Base-by-base conservation (phyloP, 2,888 invertebrate species). In the Synergus umbraculus region DNA sequence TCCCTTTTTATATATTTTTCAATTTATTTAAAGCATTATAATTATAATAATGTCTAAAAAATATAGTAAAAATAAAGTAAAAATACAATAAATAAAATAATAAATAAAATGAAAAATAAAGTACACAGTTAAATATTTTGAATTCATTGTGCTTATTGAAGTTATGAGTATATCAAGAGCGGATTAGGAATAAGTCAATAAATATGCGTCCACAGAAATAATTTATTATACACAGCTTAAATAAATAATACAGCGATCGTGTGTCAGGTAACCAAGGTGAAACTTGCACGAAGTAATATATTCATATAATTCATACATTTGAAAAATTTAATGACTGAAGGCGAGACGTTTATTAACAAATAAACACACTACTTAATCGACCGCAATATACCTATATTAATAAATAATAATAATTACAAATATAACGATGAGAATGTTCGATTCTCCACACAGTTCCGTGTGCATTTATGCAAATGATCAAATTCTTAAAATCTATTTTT, bases 141-240 rank as follows among this genome's bases (percentile, higher is more conserved):
- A 29, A 29, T 29, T 29, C 2, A 29, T 54, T 54, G n/a, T n/a
- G n/a, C 8, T 54, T n/a, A 8, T 54, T 54, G 2, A 54, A n/a
- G 9, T 54, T 54, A 8, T n/a, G 54, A 54, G n/a, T n/a, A n/a
- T 15, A 9, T 58, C 4, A 9, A 54, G 2, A 54, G n/a, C 54
- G 5, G 2, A 3, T 15, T 4, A 58, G 7, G 7, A 8, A 58
- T n/a, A 18, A 18, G 9, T 8, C 7, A 58, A 18, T 58, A 58
- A 18, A 9, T 9, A 58, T 22, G 22, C 46, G 9, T 69, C 15
- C 67, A 69, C 46, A 49, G 67, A 69, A 88, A 89, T 87, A 88
- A 87, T 90, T 90, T 89, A 90, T 89, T 88, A 85, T 87, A 88
- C 87, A 88, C 87, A 85, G 84, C 85, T 87, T 86, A 86, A 83